Percentiles rank a stretch among this genome's conserved stretches.
Evolutionary conservation across 1,140 invertebrate genomes (phyloP).

Genomic region (Conus ventricosus): DNA sequence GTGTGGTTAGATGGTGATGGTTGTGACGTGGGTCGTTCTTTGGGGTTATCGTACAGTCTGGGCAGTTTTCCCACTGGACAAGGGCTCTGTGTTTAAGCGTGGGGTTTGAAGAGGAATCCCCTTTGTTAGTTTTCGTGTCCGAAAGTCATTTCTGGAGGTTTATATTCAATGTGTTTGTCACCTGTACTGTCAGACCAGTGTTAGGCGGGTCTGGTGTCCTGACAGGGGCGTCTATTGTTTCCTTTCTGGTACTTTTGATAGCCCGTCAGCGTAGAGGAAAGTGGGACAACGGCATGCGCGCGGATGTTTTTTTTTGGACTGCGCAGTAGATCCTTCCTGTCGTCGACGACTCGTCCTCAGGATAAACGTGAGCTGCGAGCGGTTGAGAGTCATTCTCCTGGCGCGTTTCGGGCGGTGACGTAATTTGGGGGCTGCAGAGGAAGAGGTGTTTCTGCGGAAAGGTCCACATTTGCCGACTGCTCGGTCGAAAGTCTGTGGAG

Average conservation of each 20-base stretch:
- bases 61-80: neutral
- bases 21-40: too few relatives aligned
- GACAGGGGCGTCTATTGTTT: neutral
- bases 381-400: constrained; percentile 51
- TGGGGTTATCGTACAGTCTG: too few relatives aligned
- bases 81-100: neutral
- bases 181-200: neutral
- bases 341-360: constrained; percentile 42
- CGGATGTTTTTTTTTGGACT: neutral
- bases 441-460: neutral
- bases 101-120: neutral
- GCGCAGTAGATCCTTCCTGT: neutral
- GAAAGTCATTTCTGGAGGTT: neutral
- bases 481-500: neutral
- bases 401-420: constrained; percentile 44
- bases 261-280: constrained; percentile 24
- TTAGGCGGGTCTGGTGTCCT: neutral
- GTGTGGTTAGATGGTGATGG: neutral
- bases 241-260: neutral
- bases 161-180: neutral
- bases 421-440: neutral
- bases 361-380: constrained; percentile 43
- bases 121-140: neutral
- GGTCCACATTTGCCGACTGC: neutral
- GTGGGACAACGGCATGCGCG: neutral